Base-by-base conservation (phyloP, 2,888 invertebrate genomes). In the Andrena hattorfiana region DNA sequence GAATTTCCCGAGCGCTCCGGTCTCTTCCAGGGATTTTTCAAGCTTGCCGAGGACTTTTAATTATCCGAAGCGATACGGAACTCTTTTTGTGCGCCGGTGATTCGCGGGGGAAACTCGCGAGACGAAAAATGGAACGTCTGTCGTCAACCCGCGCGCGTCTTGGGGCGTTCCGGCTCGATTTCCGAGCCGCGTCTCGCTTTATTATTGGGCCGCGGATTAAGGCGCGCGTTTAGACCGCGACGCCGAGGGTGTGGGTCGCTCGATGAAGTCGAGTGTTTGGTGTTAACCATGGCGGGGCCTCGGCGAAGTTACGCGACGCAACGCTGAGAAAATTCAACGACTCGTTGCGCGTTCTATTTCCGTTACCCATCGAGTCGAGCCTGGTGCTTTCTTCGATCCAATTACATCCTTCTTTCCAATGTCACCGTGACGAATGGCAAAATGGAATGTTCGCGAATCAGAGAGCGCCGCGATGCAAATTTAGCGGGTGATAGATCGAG, bases 401-500 rank as follows among this genome's bases (percentile, higher is more conserved):
- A 70, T 76, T 76, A 49, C 48, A 30, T 51, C 20, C n/a, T 59
- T 42, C 79, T 71, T 60, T 64, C 59, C 69, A 71, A 77, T 71
- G 26, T 8, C 64, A 23, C 16, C 30, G 77, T 20, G 60, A 42
- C 79, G 69, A 64, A 77, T 28, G 66, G 42, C 35, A n/a, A 60
- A 66, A 42, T 42, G 32, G 77, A 26, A 23, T 23, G 56, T 2
- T 28, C 26, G 64, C n/a, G 68, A 70, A 71, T 80, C 60, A 49
- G 42, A 51, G 66, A 77, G 51, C 77, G 59, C 72, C 48, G 64
- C 66, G 66, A 77, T 78, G 71, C 32, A 71, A 80, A 78, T 71
- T 66, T 71, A 67, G 16, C 78, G 66, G 54, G 72, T 81, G 80
- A 81, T 81, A 72, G 80, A 81, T 81, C 3, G 79, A 32, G 20